phyloP scores from a whole-genome alignment of 2,888 invertebrate species.

The Sinodicranocentrus sp. region DNA sequence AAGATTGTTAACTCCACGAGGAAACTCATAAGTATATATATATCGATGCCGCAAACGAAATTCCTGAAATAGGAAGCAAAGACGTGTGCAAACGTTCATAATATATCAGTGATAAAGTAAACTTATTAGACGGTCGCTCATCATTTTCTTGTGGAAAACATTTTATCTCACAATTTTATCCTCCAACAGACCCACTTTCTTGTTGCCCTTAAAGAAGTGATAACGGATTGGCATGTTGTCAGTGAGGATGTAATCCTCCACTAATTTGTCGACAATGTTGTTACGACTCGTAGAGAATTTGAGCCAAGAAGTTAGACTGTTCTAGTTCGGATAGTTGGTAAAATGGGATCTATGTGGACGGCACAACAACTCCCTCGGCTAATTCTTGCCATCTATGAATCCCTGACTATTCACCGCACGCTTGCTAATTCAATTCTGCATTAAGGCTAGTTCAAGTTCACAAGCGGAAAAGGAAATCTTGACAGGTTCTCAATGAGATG shows the following conservation, averaged over 20 bases:
- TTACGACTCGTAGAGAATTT: slow-evolving; percentile 34
- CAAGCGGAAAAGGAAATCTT: slow-evolving; percentile 3
- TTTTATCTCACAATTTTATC: slow-evolving; percentile 2
- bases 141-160: too few relatives aligned
- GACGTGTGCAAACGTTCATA: too few relatives aligned
- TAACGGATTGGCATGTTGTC: slow-evolving; percentile 47
- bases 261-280: slow-evolving; percentile 52
- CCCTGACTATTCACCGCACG: neutral
- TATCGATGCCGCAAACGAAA: too few relatives aligned
- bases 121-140: too few relatives aligned
- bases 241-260: slow-evolving; percentile 42
- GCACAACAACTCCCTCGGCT: too few relatives aligned
- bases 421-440: neutral
- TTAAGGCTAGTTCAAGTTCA: neutral
- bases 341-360: too few relatives aligned
- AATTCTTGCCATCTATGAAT: too few relatives aligned
- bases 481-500: neutral
- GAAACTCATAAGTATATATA: too few relatives aligned
- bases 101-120: too few relatives aligned
- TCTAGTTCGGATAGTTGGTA: neutral
- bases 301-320: slow-evolving; percentile 47
- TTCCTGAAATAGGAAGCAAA: too few relatives aligned
- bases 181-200: neutral
- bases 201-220: neutral
- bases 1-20: too few relatives aligned